Conservation (phyloP, 2,797 vertebrate genomes). For the Hemitrygon akajei region DNA sequence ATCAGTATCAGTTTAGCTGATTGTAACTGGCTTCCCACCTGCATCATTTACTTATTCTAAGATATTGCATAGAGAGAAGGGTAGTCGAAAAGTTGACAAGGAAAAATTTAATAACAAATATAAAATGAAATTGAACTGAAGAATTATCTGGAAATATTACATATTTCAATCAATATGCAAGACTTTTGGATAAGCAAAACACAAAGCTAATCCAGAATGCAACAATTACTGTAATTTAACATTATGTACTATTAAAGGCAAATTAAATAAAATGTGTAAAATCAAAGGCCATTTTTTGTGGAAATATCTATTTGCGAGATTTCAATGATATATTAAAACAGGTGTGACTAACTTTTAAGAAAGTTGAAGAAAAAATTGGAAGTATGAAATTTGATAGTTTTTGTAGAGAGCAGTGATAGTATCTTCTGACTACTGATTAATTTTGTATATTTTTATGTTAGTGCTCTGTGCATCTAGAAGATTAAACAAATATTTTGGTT, state of each 20-base stretch:
- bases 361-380: background rate
- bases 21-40: background rate
- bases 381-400: background rate
- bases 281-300: background rate
- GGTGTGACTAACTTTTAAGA: background rate
- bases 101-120: background rate
- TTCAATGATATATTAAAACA: background rate
- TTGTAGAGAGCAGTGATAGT: background rate
- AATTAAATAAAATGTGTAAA: background rate
- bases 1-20: background rate
- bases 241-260: background rate
- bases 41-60: constrained; percentile 27
- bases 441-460: constrained; percentile 3
- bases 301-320: background rate
- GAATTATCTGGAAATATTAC: background rate
- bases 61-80: background rate
- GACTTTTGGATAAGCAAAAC: background rate
- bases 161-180: background rate
- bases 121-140: background rate
- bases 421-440: background rate
- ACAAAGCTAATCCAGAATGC: background rate
- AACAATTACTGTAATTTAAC: too few relatives aligned
- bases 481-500: background rate
- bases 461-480: background rate
- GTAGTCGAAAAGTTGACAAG: background rate